Conservation (phyloP, 1,140 invertebrate genomes). For the Caenorhabditis latens region DNA sequence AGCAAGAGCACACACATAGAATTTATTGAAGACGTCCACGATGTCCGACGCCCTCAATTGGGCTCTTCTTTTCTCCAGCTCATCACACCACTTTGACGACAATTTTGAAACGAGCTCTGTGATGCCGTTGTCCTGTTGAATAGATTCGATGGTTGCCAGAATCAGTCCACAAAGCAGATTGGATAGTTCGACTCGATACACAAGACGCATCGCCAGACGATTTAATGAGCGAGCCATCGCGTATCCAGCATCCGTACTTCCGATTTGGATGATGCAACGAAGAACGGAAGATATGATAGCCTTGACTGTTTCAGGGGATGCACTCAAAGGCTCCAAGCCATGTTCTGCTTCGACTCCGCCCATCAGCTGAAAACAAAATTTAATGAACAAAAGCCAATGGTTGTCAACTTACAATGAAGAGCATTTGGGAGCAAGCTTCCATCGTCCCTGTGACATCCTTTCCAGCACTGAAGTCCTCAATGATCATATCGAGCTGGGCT, state of each 20-base stretch:
- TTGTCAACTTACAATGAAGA: constrained; percentile 16
- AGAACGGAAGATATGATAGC: constrained; percentile 25
- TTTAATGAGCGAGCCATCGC: constrained; percentile 19
- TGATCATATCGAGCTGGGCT: constrained; percentile 25
- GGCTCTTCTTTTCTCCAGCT: constrained; percentile 22
- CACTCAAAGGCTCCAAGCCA: constrained; percentile 17
- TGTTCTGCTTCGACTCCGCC: constrained; percentile 2
- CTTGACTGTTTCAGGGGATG: constrained; percentile 18
- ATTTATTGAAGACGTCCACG: constrained; percentile 2
- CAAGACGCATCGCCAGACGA: constrained; percentile 26
- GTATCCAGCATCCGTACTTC: neutral
- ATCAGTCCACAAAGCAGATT: constrained; percentile 28
- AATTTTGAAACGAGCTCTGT: constrained; percentile 20
- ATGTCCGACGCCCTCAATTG: constrained; percentile 32
- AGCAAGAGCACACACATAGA: constrained; percentile 7
- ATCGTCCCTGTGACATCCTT: constrained; percentile 11
- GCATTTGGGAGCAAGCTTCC: constrained; percentile 39
- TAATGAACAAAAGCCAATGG: neutral
- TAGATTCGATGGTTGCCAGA: constrained; percentile 14
- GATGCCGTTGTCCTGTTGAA: constrained; percentile 1
- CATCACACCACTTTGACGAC: constrained; percentile 32
- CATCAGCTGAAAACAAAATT: constrained; percentile 4
- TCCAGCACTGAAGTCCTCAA: constrained; percentile 18
- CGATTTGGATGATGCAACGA: constrained; percentile 37
- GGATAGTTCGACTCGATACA: constrained; percentile 27